Conservation (phyloP, 2,888 invertebrate species). For the Lithophane semibrunnea region DNA sequence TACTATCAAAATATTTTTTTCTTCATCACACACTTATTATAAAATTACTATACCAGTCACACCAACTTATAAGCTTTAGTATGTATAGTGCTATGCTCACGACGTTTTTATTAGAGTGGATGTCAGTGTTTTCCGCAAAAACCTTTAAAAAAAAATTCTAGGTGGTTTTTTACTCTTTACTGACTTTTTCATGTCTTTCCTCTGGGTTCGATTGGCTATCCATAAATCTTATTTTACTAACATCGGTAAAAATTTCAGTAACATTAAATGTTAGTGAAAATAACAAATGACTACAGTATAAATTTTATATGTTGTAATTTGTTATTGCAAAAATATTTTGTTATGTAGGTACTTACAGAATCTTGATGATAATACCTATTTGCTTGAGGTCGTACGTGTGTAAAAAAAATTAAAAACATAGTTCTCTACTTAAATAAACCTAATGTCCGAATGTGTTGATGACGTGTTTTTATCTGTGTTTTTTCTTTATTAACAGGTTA, state of each 20-base stretch:
- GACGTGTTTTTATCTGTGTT: background rate
- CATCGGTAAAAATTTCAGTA: background rate
- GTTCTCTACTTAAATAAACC: background rate
- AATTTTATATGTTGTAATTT: too few species aligned
- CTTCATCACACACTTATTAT: background rate
- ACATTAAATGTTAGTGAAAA: too few species aligned
- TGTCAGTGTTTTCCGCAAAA: background rate
- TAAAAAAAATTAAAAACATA: background rate
- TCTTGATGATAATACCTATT: background rate
- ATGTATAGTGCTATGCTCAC: background rate
- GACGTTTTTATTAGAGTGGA: too few species aligned
- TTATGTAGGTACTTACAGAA: background rate
- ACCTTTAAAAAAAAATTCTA: too few species aligned
- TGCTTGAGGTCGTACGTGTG: background rate
- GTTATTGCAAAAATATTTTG: slow-evolving; percentile 7
- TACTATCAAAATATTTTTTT: background rate
- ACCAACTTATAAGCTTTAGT: background rate
- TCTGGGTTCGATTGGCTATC: background rate
- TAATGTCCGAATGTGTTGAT: slow-evolving; percentile 1
- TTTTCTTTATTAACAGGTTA: slow-evolving; percentile 7
- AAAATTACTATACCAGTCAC: background rate
- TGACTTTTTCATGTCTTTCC: background rate
- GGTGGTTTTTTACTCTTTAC: background rate
- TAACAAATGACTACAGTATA: too few species aligned
- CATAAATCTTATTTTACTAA: background rate